Evolutionary conservation across 2,113 vertebrate genomes (phyloP), one percentile per base, ranked within the genome.

Genomic region (Oriolus oriolus): DNA sequence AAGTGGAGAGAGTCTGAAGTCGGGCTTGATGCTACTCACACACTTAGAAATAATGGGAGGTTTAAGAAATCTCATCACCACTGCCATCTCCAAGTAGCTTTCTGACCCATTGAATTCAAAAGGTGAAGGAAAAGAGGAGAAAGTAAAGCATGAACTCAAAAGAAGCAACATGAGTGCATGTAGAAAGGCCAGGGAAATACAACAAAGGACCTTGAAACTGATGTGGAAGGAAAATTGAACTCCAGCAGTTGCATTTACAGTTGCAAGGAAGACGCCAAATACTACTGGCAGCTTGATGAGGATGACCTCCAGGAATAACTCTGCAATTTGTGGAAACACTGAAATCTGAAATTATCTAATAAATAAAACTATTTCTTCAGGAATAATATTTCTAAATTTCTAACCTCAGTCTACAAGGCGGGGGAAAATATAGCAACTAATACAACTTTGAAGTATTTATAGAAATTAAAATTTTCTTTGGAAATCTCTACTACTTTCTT

Each of bases 31-130:
- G 9, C 11, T 88, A 10, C 21, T 83, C 49, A 15, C 7, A 33
- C 0, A 0, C 19, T 79, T 59, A 31, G 33, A 88, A 84, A 63
- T 49, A 78, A n/a, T 24, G n/a, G 21, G 14, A 63, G 31, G 3
- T 31, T 86, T 64, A 37, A 76, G 68, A 60, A 89, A 61, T 86
- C 47, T 64, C 10, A 21, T 54, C 31, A n/a, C 26, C 4, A 3
- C 24, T 81, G 11, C 39, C 54, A 61, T 63, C 50, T 85, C 45
- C 28, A 45, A 35, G 41, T 39, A 42, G 21, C 57, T 88, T 71
- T 86, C 45, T 74, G 63, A 75, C 31, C 11, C 0, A 0, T 7
- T 59, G 39, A 60, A 61, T 89, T 75, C n/a, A 31, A 21, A n/a
- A 71, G 49, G 44, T 84, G 39, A 31, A 60, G n/a, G 14, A 89